Conservation (phyloP, 2,888 invertebrate genomes). For the Pyralis farinalis region DNA sequence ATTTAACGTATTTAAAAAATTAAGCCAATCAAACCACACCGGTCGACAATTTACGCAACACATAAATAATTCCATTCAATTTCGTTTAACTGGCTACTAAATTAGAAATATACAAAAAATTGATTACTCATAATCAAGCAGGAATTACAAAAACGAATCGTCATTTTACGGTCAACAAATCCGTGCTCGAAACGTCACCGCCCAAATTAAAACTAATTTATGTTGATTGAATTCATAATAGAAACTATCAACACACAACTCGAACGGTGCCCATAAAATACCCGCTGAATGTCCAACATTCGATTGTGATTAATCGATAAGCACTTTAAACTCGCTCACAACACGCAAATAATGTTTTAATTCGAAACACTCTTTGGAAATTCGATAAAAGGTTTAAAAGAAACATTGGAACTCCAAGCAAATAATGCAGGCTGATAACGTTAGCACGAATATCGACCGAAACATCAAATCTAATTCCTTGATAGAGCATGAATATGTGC, state of each 20-base stretch:
- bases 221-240: conserved; percentile 77
- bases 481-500: conserved; percentile 24
- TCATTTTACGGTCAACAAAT: conserved; percentile 43
- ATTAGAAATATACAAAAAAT: conserved; percentile 49
- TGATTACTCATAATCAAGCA: conserved; percentile 48
- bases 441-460: conserved; percentile 42
- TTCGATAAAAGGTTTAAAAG: conserved; percentile 63
- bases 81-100: conserved; percentile 34
- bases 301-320: conserved; percentile 51
- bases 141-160: conserved; percentile 50
- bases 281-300: conserved; percentile 25
- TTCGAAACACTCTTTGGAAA: conserved; percentile 61
- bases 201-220: conserved; percentile 74
- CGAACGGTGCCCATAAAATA: conserved; percentile 32
- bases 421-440: conserved; percentile 68
- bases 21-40: neutral
- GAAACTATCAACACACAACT: conserved; percentile 66
- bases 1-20: neutral
- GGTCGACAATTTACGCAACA: conserved; percentile 4
- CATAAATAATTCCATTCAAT: conserved; percentile 29
- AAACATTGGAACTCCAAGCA: conserved; percentile 61
- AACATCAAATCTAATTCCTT: conserved; percentile 28
- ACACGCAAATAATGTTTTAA: conserved; percentile 69
- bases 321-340: conserved; percentile 60
- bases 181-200: conserved; percentile 52